Evolutionary conservation across 2,797 vertebrate genomes (phyloP).

Genomic region (Odontamblyopus rebecca): DNA sequence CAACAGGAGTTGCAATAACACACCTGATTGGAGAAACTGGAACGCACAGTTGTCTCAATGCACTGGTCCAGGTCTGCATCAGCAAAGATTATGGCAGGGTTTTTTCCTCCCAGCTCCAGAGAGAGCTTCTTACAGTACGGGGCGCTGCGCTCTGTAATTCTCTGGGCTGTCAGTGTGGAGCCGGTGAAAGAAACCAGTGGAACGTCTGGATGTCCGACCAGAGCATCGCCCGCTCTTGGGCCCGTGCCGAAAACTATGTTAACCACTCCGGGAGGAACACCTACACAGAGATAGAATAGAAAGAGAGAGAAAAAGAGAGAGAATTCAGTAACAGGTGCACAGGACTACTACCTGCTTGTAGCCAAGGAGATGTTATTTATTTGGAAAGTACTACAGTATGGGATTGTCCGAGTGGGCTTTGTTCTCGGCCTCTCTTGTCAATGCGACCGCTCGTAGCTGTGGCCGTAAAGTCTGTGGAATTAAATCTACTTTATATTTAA

Average conservation of each 20-base stretch:
- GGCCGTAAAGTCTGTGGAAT: not conserved
- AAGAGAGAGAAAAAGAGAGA: too few species aligned
- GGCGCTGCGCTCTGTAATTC: conserved; percentile 85
- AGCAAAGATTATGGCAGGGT: conserved; percentile 90
- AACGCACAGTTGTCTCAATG: conserved; percentile 85
- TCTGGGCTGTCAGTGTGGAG: conserved; percentile 87
- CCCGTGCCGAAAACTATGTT: conserved; percentile 91
- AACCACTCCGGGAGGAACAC: conserved; percentile 89
- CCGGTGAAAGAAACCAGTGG: conserved; percentile 94
- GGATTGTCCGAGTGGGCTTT: too few species aligned
- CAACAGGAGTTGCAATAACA: conserved; percentile 8
- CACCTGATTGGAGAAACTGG: conserved; percentile 93
- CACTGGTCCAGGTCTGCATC: conserved; percentile 90
- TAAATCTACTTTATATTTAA: not conserved
- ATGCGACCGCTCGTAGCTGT: too few species aligned
- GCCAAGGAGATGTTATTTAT: not conserved
- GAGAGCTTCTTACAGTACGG: conserved; percentile 92
- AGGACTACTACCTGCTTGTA: not conserved
- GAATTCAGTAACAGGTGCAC: too few species aligned
- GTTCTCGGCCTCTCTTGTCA: too few species aligned
- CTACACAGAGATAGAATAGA: conserved; percentile 57
- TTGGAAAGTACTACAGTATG: not conserved
- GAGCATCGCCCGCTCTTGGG: conserved; percentile 82
- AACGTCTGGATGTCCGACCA: conserved; percentile 89
- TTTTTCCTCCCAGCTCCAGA: conserved; percentile 94